Percentiles rank a stretch among this genome's conserved stretches.
Conservation (phyloP, 2,888 invertebrate species). For the Agrilus biguttatus region DNA sequence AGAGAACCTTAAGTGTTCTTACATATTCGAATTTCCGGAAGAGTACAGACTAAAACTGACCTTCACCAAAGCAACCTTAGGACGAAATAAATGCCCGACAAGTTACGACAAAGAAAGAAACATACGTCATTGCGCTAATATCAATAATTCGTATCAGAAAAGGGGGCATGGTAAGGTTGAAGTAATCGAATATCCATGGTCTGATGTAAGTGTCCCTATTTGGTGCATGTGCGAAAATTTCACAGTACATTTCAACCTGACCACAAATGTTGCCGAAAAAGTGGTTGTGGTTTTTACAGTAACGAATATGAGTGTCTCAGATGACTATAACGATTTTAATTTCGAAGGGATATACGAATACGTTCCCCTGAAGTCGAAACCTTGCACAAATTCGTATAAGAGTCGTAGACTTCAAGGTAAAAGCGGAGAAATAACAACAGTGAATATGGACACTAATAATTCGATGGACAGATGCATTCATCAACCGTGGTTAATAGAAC, state of each 20-base stretch:
- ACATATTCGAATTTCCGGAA: slow-evolving; percentile 57
- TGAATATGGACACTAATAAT: slow-evolving; percentile 45
- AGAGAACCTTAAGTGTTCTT: slow-evolving; percentile 57
- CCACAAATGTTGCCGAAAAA: slow-evolving; percentile 52
- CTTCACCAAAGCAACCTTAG: slow-evolving; percentile 54
- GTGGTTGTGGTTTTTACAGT: slow-evolving; percentile 62
- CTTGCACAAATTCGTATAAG: slow-evolving; percentile 52
- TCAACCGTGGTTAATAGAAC: slow-evolving; percentile 67
- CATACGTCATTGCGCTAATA: no score
- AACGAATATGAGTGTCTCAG: slow-evolving; percentile 64
- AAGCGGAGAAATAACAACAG: slow-evolving; percentile 57
- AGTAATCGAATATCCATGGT: slow-evolving; percentile 57
- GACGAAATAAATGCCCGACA: slow-evolving; percentile 51
- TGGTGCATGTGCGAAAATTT: slow-evolving; percentile 63
- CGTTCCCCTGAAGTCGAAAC: slow-evolving; percentile 40
- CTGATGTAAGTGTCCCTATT: slow-evolving; percentile 48
- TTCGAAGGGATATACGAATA: slow-evolving; percentile 64
- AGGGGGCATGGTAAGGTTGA: slow-evolving; percentile 29
- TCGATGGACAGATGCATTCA: slow-evolving; percentile 43
- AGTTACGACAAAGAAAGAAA: slow-evolving; percentile 51
- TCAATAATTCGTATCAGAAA: slow-evolving; percentile 1
- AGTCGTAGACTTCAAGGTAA: slow-evolving; percentile 51
- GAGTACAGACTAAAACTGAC: slow-evolving; percentile 56
- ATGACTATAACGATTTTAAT: slow-evolving; percentile 65
- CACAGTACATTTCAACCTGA: slow-evolving; percentile 47